A percentile compares a stretch with the other conserved stretches of the same genome.
phyloP scores from a whole-genome alignment of 2,888 invertebrate genomes.

The Anticlea derivata region DNA sequence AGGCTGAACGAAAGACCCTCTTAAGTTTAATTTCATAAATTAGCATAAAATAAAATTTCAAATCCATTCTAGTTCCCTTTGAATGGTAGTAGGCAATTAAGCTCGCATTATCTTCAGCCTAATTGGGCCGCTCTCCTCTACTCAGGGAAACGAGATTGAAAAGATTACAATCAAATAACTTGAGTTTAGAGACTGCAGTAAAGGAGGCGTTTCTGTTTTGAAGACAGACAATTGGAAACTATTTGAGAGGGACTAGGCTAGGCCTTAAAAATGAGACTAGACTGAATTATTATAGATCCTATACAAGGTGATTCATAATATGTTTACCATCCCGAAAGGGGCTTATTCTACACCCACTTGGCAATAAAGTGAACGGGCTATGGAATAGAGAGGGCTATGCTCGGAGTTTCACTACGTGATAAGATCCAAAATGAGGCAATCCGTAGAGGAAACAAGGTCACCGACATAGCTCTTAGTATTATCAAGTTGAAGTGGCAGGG shows the following conservation, averaged over 20 bases:
- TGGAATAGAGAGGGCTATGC: too few species aligned
- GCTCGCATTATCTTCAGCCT: constrained; percentile 31
- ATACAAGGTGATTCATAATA: too few species aligned
- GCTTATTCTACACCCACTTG: too few species aligned
- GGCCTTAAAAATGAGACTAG: background rate
- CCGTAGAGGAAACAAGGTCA: too few species aligned
- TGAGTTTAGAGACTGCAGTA: constrained; percentile 24
- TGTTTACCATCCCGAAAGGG: too few species aligned
- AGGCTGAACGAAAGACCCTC: background rate
- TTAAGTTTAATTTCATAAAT: constrained; percentile 3
- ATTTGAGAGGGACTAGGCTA: background rate
- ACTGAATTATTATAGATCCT: too few species aligned
- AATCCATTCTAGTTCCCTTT: constrained; percentile 10
- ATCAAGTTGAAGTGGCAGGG: too few species aligned
- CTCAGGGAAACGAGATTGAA: constrained; percentile 37
- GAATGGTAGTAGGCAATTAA: constrained; percentile 18
- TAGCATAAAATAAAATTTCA: constrained; percentile 1
- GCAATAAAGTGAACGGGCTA: too few species aligned
- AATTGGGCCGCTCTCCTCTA: constrained; percentile 31
- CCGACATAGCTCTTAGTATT: too few species aligned
- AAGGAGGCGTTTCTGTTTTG: constrained; percentile 10
- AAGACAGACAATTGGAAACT: background rate
- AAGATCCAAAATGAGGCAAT: too few species aligned
- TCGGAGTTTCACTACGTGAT: too few species aligned
- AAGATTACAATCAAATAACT: constrained; percentile 36